Base-by-base conservation (phyloP, 2,113 vertebrate genomes). In the Callocephalon fimbriatum region DNA sequence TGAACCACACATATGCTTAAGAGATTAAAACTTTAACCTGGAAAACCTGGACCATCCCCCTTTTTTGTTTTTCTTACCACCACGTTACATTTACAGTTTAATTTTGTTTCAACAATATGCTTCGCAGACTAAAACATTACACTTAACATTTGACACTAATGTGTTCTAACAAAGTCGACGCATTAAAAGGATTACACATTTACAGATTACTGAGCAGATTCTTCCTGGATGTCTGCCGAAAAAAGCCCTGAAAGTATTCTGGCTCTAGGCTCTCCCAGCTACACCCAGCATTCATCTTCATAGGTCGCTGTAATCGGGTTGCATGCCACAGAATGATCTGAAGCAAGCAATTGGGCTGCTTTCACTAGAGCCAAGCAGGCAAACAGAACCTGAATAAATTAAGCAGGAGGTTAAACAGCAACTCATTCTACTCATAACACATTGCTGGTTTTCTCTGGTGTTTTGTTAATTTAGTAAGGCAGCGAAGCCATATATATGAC, bases 121-220 rank as follows among this genome's bases (percentile, higher is more conserved):
- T 93, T 50, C 76, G 21, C 54, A 63, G 66, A 95, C 80, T 48
- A 71, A 78, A 96, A 68, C 48, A 91, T 68, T 63, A 86, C 75
- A 75, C 71, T 96, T 96, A 92, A 92, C 82, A 95, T 94, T 88
- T 96, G 95, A 96, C 96, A 97, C 80, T 93, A 88, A 92, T 92
- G 65, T 85, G 94, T 91, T 92, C 79, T 65, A 97, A 77, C 88
- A 51, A 96, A 91, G 79, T 53, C 78, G 66, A 87, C 0, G 6
- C 76, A 53, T 86, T 95, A 94, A 95, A 96, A 95, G 91, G 86
- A 96, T 97, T 95, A 96, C 83, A 81, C 61, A 42, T 95, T 75
- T 68, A 37, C 76, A 95, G 92, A 95, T 94, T 96, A 95, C 83
- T 58, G 86, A 92, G 93, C 65, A 88, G 96, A 83, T 92, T 96